Evolutionary conservation across 2,797 vertebrate species (phyloP).

Genomic region (Craterocephalus amniculus): DNA sequence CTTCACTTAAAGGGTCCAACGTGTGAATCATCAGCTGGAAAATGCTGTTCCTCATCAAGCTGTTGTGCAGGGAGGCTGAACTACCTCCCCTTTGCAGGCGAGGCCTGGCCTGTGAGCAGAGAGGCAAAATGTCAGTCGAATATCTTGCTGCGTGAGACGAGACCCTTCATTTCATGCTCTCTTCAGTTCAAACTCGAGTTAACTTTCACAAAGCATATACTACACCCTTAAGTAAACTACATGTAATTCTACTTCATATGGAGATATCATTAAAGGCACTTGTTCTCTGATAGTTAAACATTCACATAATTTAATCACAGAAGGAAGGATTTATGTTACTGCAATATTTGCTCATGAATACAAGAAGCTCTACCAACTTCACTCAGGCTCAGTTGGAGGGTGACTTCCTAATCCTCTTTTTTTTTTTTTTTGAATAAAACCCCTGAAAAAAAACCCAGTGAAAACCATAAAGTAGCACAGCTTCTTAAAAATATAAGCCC

Average conservation of each 20-base stretch:
- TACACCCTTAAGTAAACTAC: background rate
- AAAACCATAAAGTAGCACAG: slow-evolving; percentile 32
- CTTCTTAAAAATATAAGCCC: slow-evolving; percentile 52
- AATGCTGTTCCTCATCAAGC: slow-evolving; percentile 99
- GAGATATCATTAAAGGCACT: slow-evolving; percentile 1
- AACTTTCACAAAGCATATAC: background rate
- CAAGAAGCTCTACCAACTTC: slow-evolving; percentile 34
- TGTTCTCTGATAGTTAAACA: slow-evolving; percentile 9
- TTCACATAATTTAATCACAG: slow-evolving; percentile 7
- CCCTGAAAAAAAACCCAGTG: slow-evolving; percentile 45
- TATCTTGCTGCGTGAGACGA: background rate
- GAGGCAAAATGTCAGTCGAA: slow-evolving; percentile 58
- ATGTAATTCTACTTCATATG: slow-evolving; percentile 10
- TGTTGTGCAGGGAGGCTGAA: slow-evolving; percentile 97
- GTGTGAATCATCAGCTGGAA: slow-evolving; percentile 99
- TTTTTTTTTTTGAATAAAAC: slow-evolving; percentile 35
- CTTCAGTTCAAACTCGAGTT: slow-evolving; percentile 3
- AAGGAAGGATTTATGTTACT: slow-evolving; percentile 10
- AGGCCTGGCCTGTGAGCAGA: slow-evolving; percentile 87
- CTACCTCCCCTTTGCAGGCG: slow-evolving; percentile 96
- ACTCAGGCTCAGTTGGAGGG: slow-evolving; percentile 35
- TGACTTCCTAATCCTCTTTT: slow-evolving; percentile 62
- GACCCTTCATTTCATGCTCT: slow-evolving; percentile 4
- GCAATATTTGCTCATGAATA: slow-evolving; percentile 24
- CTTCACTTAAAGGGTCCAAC: slow-evolving; percentile 96